Conservation (phyloP, 2,113 vertebrate species). For the Plecturocebus donacophilus region DNA sequence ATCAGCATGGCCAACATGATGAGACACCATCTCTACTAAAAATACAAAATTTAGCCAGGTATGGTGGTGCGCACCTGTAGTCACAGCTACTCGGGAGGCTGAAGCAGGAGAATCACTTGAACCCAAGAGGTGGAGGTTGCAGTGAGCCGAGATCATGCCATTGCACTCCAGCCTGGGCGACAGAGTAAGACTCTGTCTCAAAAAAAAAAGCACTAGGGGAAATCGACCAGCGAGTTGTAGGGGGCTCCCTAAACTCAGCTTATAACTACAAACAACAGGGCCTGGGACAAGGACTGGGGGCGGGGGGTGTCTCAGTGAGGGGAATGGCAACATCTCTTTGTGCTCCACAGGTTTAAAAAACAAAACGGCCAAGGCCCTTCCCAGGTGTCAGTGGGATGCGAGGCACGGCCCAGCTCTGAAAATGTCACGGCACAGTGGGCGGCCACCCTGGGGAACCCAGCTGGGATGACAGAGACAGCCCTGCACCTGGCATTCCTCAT, state of each 20-base stretch:
- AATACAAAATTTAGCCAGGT: too few species aligned
- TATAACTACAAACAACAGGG: background rate
- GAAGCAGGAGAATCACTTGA: too few species aligned
- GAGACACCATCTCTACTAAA: too few species aligned
- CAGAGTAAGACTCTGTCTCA: too few species aligned
- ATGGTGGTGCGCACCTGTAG: too few species aligned
- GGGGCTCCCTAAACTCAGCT: background rate
- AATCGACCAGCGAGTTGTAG: background rate
- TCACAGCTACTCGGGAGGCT: too few species aligned
- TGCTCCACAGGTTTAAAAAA: background rate
- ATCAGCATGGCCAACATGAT: too few species aligned
- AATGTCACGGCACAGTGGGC: background rate
- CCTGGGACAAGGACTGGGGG: background rate
- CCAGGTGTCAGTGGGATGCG: background rate
- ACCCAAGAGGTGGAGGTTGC: too few species aligned
- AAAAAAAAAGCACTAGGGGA: background rate
- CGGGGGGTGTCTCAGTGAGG: background rate
- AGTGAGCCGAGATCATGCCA: too few species aligned
- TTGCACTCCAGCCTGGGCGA: too few species aligned
- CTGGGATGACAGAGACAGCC: too few species aligned
- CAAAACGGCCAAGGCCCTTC: background rate
- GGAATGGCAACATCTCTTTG: background rate
- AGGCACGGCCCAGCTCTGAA: background rate
- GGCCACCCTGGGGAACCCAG: background rate
- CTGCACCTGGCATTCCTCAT: background rate